A percentile compares a stretch with the other conserved stretches of the same genome.
These are phyloP conservation scores for Heliconius hortense DNA, from an alignment of 2,888 invertebrate genomes.

Conservation along the genomic window DNA sequence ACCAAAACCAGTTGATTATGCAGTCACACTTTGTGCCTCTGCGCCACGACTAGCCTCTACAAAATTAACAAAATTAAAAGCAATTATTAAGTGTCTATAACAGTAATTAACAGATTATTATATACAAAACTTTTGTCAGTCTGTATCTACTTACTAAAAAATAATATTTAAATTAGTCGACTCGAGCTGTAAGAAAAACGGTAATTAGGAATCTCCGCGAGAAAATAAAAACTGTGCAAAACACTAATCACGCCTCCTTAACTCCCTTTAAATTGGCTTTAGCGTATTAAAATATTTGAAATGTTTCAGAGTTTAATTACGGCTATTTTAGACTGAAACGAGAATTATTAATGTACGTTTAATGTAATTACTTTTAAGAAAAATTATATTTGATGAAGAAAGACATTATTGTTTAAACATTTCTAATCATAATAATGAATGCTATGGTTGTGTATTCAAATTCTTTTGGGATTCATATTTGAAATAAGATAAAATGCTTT, in stretches of 20 bases:
- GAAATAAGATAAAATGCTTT: neutral
- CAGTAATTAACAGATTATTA: neutral
- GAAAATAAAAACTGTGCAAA: constrained; percentile 24
- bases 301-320: constrained; percentile 13
- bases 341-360: neutral
- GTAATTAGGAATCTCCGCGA: constrained; percentile 18
- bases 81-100: neutral
- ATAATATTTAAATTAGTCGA: constrained; percentile 3
- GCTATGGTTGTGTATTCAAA: neutral
- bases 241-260: constrained; percentile 21
- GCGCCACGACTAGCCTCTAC: too few species aligned
- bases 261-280: constrained; percentile 13
- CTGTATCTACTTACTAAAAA: neutral
- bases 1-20: too few species aligned
- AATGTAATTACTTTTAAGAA: neutral
- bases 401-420: too few species aligned
- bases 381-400: neutral
- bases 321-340: neutral
- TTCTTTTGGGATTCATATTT: neutral
- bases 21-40: too few species aligned
- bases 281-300: constrained; percentile 10
- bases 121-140: neutral
- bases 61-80: too few species aligned
- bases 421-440: too few species aligned
- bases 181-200: neutral